phyloP scores from a whole-genome alignment of 2,113 vertebrate species.

The Podarcis muralis region DNA sequence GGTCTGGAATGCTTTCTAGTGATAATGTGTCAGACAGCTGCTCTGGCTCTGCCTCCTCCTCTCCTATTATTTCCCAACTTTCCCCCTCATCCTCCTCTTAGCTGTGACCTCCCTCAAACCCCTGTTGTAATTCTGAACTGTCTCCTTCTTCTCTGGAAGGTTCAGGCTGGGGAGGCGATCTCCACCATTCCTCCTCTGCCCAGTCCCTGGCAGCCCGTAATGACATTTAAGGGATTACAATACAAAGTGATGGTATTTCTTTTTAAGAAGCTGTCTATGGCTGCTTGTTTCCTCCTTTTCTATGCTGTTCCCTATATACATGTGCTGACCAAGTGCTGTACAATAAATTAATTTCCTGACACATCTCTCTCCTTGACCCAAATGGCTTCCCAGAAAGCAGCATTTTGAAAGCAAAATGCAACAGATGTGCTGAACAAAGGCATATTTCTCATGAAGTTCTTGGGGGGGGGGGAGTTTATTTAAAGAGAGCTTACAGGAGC shows the following conservation, averaged over 20 bases:
- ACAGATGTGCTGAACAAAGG: not conserved
- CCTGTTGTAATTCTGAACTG: too few relatives aligned
- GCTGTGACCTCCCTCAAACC: too few relatives aligned
- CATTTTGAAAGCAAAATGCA: constrained; percentile 4
- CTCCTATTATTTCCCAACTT: too few relatives aligned
- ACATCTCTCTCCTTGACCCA: not conserved
- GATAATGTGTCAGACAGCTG: too few relatives aligned
- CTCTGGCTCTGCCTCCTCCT: too few relatives aligned
- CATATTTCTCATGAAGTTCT: not conserved
- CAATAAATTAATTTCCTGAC: not conserved
- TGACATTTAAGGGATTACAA: not conserved
- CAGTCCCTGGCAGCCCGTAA: not conserved
- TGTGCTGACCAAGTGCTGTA: not conserved
- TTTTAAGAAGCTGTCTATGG: not conserved
- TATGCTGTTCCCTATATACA: not conserved
- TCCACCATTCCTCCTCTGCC: too few relatives aligned
- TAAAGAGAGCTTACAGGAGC: not conserved
- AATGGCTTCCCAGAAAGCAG: not conserved
- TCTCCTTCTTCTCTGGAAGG: too few relatives aligned
- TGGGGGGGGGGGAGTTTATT: not conserved
- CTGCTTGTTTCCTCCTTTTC: not conserved
- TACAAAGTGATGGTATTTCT: not conserved
- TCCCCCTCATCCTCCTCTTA: too few relatives aligned
- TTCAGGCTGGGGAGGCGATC: too few relatives aligned
- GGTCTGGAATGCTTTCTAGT: too few relatives aligned